phyloP scores from a whole-genome alignment of 2,797 vertebrate species.

The Enoplosus armatus region DNA sequence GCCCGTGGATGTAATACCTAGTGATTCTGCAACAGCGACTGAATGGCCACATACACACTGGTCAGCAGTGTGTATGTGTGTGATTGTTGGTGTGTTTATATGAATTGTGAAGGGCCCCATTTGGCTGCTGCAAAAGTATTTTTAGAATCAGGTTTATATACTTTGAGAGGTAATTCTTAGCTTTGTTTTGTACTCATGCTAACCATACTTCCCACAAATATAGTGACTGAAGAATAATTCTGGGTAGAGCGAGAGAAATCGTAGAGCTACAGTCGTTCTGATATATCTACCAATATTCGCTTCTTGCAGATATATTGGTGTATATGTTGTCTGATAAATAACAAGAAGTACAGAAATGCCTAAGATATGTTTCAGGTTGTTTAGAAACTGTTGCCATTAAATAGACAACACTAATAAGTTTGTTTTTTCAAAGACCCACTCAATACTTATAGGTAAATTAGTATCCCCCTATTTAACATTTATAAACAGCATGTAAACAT shows the following conservation, averaged over 20 bases:
- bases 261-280: neutral
- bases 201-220: neutral
- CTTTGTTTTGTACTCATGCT: neutral
- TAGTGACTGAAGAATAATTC: neutral
- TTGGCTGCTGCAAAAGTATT: constrained; percentile 3
- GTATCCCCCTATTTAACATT: too few relatives aligned
- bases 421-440: neutral
- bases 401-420: neutral
- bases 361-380: neutral
- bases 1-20: constrained; percentile 15
- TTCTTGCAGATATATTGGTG: neutral
- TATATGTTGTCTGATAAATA: neutral
- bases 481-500: too few relatives aligned
- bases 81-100: constrained; percentile 8
- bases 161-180: neutral
- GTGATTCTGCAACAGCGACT: neutral
- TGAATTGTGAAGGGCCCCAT: neutral
- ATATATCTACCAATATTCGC: neutral
- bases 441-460: too few relatives aligned
- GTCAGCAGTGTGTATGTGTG: constrained; percentile 10
- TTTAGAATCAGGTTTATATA: neutral
- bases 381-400: neutral
- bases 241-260: neutral
- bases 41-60: neutral
- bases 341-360: neutral